Evolutionary conservation across 2,797 vertebrate species (phyloP).

Genomic region (Decapterus maruadsi): DNA sequence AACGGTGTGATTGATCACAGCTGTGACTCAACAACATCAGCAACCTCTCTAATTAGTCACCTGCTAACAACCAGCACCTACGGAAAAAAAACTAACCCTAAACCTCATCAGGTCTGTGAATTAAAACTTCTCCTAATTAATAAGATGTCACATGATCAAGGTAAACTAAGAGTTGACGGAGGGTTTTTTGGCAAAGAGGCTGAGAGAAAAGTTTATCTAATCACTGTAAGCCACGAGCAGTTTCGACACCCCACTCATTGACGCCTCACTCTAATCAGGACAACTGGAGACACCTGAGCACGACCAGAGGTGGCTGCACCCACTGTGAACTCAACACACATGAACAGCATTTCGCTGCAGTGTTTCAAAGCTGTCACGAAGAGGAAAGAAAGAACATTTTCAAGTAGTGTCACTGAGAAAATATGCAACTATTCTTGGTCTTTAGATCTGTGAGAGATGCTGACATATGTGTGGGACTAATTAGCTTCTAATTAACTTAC

Average conservation of each 20-base stretch:
- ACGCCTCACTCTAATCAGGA: neutral
- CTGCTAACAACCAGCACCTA: neutral
- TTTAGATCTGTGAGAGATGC: neutral
- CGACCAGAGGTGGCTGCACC: neutral
- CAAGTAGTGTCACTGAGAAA: neutral
- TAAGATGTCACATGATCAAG: neutral
- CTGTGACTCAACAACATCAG: neutral
- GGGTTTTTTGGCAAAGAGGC: too few species aligned
- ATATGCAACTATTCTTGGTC: neutral
- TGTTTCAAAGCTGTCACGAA: neutral
- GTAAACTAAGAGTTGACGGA: too few species aligned
- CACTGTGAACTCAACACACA: too few species aligned
- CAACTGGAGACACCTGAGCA: neutral
- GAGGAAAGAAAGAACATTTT: neutral
- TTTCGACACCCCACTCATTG: too few species aligned
- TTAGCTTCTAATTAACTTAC: neutral
- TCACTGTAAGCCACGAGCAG: neutral
- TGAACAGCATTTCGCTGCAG: neutral
- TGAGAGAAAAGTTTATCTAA: too few species aligned
- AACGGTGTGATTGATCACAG: conserved; percentile 1
- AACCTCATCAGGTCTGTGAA: neutral
- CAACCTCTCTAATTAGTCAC: neutral
- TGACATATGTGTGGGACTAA: too few species aligned
- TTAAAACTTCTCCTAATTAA: neutral
- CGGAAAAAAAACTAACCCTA: neutral